A percentile compares a stretch with the other conserved stretches of the same genome.
Conservation (phyloP, 2,113 vertebrate species). For the Aplodontia rufa region DNA sequence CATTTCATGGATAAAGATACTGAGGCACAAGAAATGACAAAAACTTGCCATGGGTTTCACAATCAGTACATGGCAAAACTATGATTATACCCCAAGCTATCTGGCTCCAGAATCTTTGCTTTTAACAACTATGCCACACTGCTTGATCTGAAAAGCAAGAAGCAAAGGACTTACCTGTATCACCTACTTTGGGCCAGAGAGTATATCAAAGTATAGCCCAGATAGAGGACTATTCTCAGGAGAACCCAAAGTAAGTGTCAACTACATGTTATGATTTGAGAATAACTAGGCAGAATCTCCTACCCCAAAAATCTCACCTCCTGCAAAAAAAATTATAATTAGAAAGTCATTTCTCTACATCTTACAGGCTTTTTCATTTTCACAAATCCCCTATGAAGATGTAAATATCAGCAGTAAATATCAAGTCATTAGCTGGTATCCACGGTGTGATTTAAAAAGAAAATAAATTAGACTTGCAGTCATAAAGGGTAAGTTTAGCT, state of each 20-base stretch:
- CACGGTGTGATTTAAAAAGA: background rate
- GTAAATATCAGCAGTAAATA: slow-evolving; percentile 4
- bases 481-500: background rate
- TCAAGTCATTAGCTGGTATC: background rate
- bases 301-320: background rate
- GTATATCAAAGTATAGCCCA: background rate
- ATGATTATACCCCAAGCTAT: background rate
- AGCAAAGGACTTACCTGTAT: background rate
- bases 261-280: background rate
- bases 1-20: slow-evolving; percentile 39
- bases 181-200: background rate
- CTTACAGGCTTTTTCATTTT: slow-evolving; percentile 4
- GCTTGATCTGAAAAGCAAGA: background rate
- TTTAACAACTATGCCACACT: background rate
- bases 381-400: background rate
- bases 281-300: slow-evolving; percentile 1
- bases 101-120: background rate
- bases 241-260: background rate
- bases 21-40: background rate
- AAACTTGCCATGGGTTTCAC: background rate
- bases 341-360: slow-evolving; percentile 39
- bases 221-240: background rate
- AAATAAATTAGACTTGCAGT: background rate
- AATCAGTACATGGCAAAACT: background rate
- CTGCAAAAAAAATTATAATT: background rate